Evolutionary conservation across 37 sponge, comb jelly and placozoan species (phyloP).

Genomic region (Crambe crambe): DNA sequence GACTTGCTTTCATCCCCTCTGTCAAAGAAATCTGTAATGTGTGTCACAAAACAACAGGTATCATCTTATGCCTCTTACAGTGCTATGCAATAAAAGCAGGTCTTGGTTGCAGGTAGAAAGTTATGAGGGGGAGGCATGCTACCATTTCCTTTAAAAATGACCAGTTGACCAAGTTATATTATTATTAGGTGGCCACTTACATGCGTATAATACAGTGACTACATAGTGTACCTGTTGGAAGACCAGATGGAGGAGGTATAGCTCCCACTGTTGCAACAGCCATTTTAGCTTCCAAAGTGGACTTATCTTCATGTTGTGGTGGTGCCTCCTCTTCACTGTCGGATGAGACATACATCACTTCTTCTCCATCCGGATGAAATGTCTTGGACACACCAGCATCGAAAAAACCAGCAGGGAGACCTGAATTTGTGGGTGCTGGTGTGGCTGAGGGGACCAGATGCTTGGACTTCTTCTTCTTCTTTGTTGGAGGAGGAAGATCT

Average conservation of each 20-base stretch:
- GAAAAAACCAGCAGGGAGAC: conserved; percentile 68
- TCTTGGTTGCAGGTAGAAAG: too few species aligned
- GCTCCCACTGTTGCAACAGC: background rate
- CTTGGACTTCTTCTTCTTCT: conserved; percentile 9
- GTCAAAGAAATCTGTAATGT: too few species aligned
- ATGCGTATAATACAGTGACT: too few species aligned
- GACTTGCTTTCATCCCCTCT: too few species aligned
- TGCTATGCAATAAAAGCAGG: too few species aligned
- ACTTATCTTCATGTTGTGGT: background rate
- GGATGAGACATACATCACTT: background rate
- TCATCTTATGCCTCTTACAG: too few species aligned
- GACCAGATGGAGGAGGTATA: too few species aligned
- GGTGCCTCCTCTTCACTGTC: background rate
- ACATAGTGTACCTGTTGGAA: conserved; percentile 12
- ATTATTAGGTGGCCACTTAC: too few species aligned
- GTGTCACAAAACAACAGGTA: too few species aligned
- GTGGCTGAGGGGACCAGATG: background rate
- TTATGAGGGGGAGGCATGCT: too few species aligned
- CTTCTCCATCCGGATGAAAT: conserved; percentile 1
- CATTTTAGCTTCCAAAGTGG: background rate
- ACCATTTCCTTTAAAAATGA: too few species aligned
- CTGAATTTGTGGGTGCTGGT: background rate
- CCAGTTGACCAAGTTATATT: too few species aligned
- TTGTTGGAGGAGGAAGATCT: background rate
- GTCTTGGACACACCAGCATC: conserved; percentile 35